These are phyloP conservation scores for Oreochromis niloticus DNA, from an alignment of 2,113 vertebrate genomes.

Conservation along the genomic window DNA sequence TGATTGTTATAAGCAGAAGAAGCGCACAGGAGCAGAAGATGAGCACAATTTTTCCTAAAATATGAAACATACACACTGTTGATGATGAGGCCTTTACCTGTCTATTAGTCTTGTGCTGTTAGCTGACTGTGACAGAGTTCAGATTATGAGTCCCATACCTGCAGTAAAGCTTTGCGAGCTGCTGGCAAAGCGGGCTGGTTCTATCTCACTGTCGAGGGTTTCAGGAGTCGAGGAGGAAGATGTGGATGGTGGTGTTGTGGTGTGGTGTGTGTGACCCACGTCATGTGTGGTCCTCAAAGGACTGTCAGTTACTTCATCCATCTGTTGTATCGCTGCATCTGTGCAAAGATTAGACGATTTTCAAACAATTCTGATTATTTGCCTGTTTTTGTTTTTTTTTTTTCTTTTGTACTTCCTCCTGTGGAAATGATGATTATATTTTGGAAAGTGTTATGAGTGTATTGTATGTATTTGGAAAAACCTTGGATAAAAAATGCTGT, in stretches of 20 bases:
- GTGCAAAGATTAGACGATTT: neutral
- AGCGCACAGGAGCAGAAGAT: constrained; percentile 75
- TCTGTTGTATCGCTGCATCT: constrained; percentile 47
- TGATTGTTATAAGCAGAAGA: constrained; percentile 65
- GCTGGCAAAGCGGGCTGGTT: neutral
- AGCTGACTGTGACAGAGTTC: neutral
- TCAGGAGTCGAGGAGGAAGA: neutral
- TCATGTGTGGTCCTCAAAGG: neutral
- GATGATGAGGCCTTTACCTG: neutral
- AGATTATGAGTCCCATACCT: constrained; percentile 29
- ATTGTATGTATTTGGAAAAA: neutral
- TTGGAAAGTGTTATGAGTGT: neutral
- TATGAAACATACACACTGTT: neutral
- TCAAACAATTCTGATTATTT: neutral
- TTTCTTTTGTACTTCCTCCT: neutral
- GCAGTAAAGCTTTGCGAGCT: neutral
- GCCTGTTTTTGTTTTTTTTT: neutral
- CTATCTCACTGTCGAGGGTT: neutral
- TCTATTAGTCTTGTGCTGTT: neutral
- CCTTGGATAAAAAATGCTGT: neutral
- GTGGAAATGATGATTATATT: neutral
- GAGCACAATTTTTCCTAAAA: constrained; percentile 70
- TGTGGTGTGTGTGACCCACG: neutral
- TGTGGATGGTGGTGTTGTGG: neutral
- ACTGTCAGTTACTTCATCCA: constrained; percentile 5